These are phyloP conservation scores for Brevipalpus yothersi DNA, from an alignment of 1,140 invertebrate genomes.

Conservation along the genomic window DNA sequence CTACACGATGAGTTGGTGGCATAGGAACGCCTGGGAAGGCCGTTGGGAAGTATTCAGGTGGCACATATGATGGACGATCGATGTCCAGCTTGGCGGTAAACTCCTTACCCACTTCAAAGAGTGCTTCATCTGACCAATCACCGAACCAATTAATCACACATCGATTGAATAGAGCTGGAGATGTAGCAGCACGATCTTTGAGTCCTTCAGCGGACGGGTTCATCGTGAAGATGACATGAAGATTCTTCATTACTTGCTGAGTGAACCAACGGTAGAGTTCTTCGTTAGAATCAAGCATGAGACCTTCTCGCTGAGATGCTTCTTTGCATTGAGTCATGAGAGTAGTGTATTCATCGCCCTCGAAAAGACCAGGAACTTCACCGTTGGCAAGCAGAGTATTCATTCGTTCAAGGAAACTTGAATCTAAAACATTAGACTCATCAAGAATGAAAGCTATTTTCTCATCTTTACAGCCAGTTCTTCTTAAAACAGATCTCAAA, in stretches of 20 bases:
- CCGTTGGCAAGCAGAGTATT: conserved; percentile 96
- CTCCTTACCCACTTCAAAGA: conserved; percentile 58
- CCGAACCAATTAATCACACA: conserved; percentile 99
- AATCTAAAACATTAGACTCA: conserved; percentile 95
- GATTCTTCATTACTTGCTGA: conserved; percentile 80
- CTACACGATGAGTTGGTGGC: conserved; percentile 48
- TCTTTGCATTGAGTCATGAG: conserved; percentile 99
- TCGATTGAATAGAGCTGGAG: conserved; percentile 88
- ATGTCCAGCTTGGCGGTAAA: conserved; percentile 32
- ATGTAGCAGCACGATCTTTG: conserved; percentile 91
- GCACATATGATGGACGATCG: conserved; percentile 39
- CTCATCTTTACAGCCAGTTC: conserved; percentile 90
- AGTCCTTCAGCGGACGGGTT: conserved; percentile 94
- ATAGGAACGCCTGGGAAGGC: conserved; percentile 48
- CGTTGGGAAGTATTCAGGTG: conserved; percentile 65
- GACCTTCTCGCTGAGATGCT: conserved; percentile 82
- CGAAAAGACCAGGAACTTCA: conserved; percentile 63
- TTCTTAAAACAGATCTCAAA: conserved; percentile 63
- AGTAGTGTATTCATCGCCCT: conserved; percentile 86
- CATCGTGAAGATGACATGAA: conserved; percentile 99
- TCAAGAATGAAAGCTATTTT: conserved; percentile 93
- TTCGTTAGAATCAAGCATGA: conserved; percentile 95
- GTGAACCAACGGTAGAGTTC: conserved; percentile 99
- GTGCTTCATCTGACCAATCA: conserved; percentile 91
- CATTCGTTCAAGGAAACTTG: conserved; percentile 94